Base-by-base conservation (phyloP, 2,888 invertebrate genomes). In the Sclerodermus sp. region DNA sequence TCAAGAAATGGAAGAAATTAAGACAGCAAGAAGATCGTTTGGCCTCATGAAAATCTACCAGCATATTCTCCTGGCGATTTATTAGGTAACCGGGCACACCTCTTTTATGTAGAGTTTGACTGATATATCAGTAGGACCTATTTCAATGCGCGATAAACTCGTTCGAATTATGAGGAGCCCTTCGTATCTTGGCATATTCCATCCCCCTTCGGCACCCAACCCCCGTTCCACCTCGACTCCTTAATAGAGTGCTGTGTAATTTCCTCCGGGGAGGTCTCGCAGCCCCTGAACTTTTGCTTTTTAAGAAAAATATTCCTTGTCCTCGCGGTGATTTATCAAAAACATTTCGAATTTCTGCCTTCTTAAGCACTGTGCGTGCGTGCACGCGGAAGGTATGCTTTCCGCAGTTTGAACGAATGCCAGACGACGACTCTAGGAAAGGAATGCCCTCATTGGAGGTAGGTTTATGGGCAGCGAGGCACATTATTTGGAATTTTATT, bases 281-380 rank as follows among this genome's bases (percentile, higher is more conserved):
- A 8, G 23, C 8, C 8, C 3, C 8, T 23, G 23, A 3, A 5
- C 23, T 8, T 23, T 23, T 23, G 3, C 23, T 23, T 23, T 5
- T 23, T 23, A n/a, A n/a, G n/a, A n/a, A n/a, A n/a, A n/a, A n/a
- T n/a, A n/a, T n/a, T n/a, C n/a, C n/a, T n/a, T n/a, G n/a, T n/a
- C n/a, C n/a, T n/a, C n/a, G 42, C 42, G 47, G 51, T 47, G 56
- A 60, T 62, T 62, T 58, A 60, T 62, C 56, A 62, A 60, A 60
- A 58, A 60, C 53, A 62, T 58, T 62, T 58, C 51, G 42, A 53
- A 56, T 53, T 58, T 53, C 47, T 53, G 47, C 44, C 41, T 50
- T 40, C 45, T 47, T 34, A 40, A 36, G 23, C 16, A 13, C 29
- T 44, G 47, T 45, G 44, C 45, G 47, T 53, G 40, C 41, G 48